phyloP scores from a whole-genome alignment of 2,113 vertebrate genomes.

The Alethe diademata region DNA sequence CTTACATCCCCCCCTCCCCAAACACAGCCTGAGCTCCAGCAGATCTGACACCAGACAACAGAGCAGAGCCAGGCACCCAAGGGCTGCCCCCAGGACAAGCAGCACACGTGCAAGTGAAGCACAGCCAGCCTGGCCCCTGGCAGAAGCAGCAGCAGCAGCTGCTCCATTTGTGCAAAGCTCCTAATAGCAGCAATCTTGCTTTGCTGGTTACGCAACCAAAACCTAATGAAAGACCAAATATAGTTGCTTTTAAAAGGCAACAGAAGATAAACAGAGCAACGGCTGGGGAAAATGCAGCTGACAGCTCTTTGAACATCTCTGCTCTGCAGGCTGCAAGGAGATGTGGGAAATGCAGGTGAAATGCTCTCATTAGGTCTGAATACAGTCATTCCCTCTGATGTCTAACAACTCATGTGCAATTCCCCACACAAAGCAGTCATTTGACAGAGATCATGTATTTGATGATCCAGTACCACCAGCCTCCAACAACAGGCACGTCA shows the following conservation, averaged over 20 bases:
- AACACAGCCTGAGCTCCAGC: not conserved
- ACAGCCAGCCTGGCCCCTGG: not conserved
- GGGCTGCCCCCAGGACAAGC: not conserved
- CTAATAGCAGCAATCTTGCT: not conserved
- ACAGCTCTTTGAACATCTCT: slow-evolving; percentile 42
- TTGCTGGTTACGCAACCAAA: not conserved
- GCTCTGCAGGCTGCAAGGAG: not conserved
- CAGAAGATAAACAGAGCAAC: not conserved
- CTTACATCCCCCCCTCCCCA: not conserved
- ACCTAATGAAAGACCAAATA: slow-evolving; percentile 44
- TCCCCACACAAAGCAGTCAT: not conserved
- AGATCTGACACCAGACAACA: not conserved
- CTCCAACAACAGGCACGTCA: not conserved
- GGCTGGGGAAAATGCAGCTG: not conserved
- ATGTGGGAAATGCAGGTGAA: not conserved
- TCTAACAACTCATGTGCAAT: not conserved
- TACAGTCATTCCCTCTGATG: not conserved
- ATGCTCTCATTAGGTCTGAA: slow-evolving; percentile 34
- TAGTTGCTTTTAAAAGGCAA: not conserved
- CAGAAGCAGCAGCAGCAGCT: not conserved
- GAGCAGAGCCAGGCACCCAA: not conserved
- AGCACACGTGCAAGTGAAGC: not conserved
- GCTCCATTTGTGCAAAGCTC: slow-evolving; percentile 2
- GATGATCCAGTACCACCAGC: not conserved
- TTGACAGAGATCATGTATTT: not conserved